Evolutionary conservation across 2,888 invertebrate genomes (phyloP), one percentile per base, ranked within the genome.

Genomic region (Amphipoea oculea): DNA sequence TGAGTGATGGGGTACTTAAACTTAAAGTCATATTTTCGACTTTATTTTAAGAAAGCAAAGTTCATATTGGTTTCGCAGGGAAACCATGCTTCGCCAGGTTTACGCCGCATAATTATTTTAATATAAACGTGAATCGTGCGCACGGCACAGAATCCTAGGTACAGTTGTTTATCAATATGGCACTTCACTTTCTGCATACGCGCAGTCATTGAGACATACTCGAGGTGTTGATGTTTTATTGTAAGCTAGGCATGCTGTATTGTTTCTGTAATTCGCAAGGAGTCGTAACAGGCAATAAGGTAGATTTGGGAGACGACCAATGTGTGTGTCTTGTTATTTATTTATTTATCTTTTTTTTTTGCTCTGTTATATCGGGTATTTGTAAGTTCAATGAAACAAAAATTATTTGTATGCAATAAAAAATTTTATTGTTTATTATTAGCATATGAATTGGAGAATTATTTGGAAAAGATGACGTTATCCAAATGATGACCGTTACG

Each of bases 151-250:
- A 3, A n/a, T 36, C 42, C n/a, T 60, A 75, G 45, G 51, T 42
- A 36, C 63, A 23, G 51, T 77, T 76, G 77, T 77, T 65, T 77
- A 63, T 77, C 76, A 77, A 77, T 77, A 77, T 17, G 79, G 60
- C 54, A 69, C 42, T 63, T 62, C 68, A 63, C 36, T 79, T 79
- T 63, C 68, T 42, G 45, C 36, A 63, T 54, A 69, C 12, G 29
- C 42, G 57, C 54, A 78, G 20, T 66, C 20, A 48, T 78, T 77
- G 48, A 29, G 23, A 17, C 42, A 40, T 42, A 51, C 29, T 63
- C 40, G 62, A 23, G 4, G 23, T 75, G 20, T 54, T 76, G 17
- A 63, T 12, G 14, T 17, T 76, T 20, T 76, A 42, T 65, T 45
- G 60, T 63, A 23, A 51, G 40, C 36, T 62, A 36, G n/a, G 20